phyloP scores from a whole-genome alignment of 1,140 invertebrate genomes.

The Bombus huntii region DNA sequence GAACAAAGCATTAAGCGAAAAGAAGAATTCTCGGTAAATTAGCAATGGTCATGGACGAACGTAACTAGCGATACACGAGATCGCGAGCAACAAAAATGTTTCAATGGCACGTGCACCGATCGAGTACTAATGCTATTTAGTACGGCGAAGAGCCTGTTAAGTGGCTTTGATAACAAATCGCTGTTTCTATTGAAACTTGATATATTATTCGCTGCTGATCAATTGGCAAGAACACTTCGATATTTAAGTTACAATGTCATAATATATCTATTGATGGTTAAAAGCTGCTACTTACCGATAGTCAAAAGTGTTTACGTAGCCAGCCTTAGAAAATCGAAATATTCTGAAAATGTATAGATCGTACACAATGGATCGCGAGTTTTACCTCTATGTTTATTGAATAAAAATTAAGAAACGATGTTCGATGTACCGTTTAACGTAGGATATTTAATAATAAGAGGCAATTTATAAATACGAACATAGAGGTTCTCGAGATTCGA shows the following conservation, averaged over 20 bases:
- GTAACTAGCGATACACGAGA: not conserved
- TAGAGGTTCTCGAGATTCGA: not conserved
- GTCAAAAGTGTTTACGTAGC: too few relatives aligned
- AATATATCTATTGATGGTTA: not conserved
- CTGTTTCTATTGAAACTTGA: not conserved
- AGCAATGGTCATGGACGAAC: not conserved
- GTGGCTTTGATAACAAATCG: not conserved
- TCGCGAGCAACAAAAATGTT: not conserved
- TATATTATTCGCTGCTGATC: not conserved
- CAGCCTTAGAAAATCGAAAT: too few relatives aligned
- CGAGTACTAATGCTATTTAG: not conserved
- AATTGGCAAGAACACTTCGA: not conserved
- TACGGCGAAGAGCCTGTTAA: not conserved
- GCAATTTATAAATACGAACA: not conserved
- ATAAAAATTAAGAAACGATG: not conserved
- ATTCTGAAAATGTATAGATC: too few relatives aligned
- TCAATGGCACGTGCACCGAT: not conserved
- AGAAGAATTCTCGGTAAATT: not conserved
- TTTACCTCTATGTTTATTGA: not conserved
- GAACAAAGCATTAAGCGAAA: not conserved
- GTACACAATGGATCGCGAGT: too few relatives aligned
- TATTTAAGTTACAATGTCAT: not conserved
- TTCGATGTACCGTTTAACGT: too few relatives aligned
- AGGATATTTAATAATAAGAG: not conserved
- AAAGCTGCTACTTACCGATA: not conserved